These are phyloP conservation scores for Laothoe populi DNA, from an alignment of 2,888 invertebrate genomes.

Conservation along the genomic window DNA sequence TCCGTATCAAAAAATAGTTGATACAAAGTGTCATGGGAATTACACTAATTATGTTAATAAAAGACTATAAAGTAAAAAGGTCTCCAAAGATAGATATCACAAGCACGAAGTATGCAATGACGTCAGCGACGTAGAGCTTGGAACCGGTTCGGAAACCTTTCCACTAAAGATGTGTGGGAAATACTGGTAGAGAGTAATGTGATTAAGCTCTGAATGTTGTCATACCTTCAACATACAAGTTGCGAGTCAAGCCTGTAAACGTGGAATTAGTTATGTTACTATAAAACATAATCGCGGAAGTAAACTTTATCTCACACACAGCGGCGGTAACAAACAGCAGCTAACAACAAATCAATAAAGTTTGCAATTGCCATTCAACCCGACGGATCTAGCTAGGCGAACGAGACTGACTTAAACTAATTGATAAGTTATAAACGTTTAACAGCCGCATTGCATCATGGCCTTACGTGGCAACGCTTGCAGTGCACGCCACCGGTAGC, in stretches of 20 bases:
- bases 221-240: slow-evolving; percentile 40
- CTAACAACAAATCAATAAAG: slow-evolving; percentile 4
- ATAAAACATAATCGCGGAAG: slow-evolving; percentile 41
- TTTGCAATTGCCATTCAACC: slow-evolving; percentile 34
- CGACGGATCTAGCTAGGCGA: slow-evolving; percentile 43
- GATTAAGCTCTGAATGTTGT: slow-evolving; percentile 49
- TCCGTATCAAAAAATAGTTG: not conserved
- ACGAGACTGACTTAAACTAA: slow-evolving; percentile 48
- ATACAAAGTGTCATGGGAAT: slow-evolving; percentile 10
- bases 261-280: slow-evolving; percentile 39
- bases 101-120: slow-evolving; percentile 52
- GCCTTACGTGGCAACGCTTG: slow-evolving; percentile 47
- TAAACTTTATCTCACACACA: slow-evolving; percentile 41
- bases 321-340: not conserved
- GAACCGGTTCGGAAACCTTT: slow-evolving; percentile 64
- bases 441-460: slow-evolving; percentile 64
- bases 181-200: slow-evolving; percentile 57
- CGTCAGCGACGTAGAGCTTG: slow-evolving; percentile 54
- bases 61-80: slow-evolving; percentile 40
- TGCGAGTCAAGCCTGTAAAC: slow-evolving; percentile 36
- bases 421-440: slow-evolving; percentile 52
- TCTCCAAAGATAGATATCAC: slow-evolving; percentile 46
- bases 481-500: slow-evolving; percentile 32
- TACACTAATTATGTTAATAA: slow-evolving; percentile 27
- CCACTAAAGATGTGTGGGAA: slow-evolving; percentile 59